Evolutionary conservation across 1,140 invertebrate genomes (phyloP).

Genomic region (Apis laboriosa): DNA sequence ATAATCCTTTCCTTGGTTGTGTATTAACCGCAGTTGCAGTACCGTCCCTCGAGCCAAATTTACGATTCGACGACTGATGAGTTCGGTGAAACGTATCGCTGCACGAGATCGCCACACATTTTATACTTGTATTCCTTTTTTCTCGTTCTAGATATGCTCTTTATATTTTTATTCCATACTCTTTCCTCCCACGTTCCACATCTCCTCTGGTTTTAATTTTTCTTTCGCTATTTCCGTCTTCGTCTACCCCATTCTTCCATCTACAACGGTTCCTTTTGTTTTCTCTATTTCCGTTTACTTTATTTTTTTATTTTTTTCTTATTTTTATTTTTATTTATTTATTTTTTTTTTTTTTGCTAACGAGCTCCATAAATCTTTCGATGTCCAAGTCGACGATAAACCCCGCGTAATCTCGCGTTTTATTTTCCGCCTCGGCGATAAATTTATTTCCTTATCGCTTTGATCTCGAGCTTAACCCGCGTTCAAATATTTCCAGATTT

Average conservation of each 20-base stretch:
- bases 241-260: not conserved
- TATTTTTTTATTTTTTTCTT: not conserved
- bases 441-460: slow-evolving; percentile 34
- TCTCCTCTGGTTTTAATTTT: not conserved
- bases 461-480: slow-evolving; percentile 27
- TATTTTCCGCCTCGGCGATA: slow-evolving; percentile 20
- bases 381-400: slow-evolving; percentile 24
- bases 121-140: not conserved
- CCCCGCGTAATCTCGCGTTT: slow-evolving; percentile 38
- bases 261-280: not conserved
- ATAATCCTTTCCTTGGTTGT: slow-evolving; percentile 39
- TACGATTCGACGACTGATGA: slow-evolving; percentile 44
- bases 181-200: not conserved
- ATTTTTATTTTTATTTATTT: not conserved
- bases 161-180: no score
- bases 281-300: not conserved
- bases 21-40: slow-evolving; percentile 35
- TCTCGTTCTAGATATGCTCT: not conserved
- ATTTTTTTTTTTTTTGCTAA: not conserved
- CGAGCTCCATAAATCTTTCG: slow-evolving; percentile 32
- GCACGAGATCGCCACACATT: slow-evolving; percentile 3
- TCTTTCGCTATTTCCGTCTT: not conserved
- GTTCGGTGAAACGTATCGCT: slow-evolving; percentile 28
- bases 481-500: slow-evolving; percentile 6
- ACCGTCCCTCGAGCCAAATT: slow-evolving; percentile 20